Conservation (phyloP, 2,797 vertebrate genomes). For the Galagoides demidoff region DNA sequence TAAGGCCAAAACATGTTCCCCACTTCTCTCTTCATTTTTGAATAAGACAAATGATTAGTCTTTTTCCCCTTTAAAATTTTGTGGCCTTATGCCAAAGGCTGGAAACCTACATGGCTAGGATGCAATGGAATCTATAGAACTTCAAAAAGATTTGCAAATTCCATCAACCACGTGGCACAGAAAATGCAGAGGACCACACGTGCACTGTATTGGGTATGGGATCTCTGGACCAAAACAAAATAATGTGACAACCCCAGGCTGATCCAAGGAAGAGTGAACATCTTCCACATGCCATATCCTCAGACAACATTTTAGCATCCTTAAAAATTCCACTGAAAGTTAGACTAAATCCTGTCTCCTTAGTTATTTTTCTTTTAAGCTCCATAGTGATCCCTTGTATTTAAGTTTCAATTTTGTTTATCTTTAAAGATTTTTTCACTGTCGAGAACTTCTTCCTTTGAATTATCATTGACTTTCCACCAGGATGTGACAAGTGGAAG, state of each 20-base stretch:
- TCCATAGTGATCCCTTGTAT: not conserved
- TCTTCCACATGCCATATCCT: not conserved
- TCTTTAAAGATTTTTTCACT: not conserved
- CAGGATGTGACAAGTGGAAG: not conserved
- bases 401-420: conserved; percentile 1
- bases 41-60: not conserved
- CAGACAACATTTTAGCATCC: not conserved
- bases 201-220: not conserved
- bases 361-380: not conserved
- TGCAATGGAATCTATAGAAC: not conserved
- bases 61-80: not conserved
- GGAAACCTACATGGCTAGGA: not conserved
- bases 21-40: not conserved
- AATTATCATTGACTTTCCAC: not conserved
- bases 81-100: not conserved
- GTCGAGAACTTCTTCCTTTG: not conserved
- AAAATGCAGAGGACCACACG: not conserved
- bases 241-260: not conserved
- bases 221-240: not conserved
- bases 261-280: not conserved
- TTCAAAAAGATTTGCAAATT: conserved; percentile 13
- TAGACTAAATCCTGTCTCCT: not conserved
- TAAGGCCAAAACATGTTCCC: not conserved
- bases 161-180: not conserved
- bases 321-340: not conserved